phyloP scores from a whole-genome alignment of 2,113 vertebrate genomes.

The Boulengeromyrus knoepffleri region DNA sequence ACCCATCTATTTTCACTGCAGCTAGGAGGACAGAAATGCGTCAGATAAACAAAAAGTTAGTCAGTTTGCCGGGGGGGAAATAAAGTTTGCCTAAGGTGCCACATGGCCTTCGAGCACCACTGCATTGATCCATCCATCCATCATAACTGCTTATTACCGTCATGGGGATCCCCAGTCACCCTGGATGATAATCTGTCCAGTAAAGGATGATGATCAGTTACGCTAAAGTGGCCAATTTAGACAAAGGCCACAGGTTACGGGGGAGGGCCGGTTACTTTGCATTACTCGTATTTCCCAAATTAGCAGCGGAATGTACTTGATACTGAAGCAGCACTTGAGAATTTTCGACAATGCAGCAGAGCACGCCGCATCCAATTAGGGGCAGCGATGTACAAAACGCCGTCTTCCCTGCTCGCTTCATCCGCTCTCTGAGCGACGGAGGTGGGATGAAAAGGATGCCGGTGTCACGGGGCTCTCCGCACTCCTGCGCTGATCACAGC shows the following conservation, averaged over 20 bases:
- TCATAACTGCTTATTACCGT: not conserved
- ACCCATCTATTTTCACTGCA: not conserved
- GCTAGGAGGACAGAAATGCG: not conserved
- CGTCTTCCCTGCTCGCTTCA: not conserved
- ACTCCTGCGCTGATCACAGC: slow-evolving; percentile 1
- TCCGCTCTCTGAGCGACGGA: not conserved
- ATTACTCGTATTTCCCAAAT: not conserved
- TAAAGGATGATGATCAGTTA: not conserved
- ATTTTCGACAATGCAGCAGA: not conserved
- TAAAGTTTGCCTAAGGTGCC: not conserved
- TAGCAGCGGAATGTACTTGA: not conserved
- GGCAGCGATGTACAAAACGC: not conserved
- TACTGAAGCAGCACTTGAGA: not conserved
- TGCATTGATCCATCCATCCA: not conserved
- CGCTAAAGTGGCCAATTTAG: not conserved
- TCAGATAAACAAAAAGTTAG: not conserved
- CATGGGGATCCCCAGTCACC: not conserved
- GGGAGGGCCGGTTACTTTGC: not conserved
- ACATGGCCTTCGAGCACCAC: not conserved
- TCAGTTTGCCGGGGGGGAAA: not conserved
- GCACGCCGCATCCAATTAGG: not conserved
- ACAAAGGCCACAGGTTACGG: not conserved
- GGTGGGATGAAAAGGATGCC: not conserved
- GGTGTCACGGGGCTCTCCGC: not conserved
- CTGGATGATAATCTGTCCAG: not conserved